Evolutionary conservation across 1,140 invertebrate genomes (phyloP), one percentile per base, ranked within the genome.

Genomic region (Catajapyx aquilonaris): DNA sequence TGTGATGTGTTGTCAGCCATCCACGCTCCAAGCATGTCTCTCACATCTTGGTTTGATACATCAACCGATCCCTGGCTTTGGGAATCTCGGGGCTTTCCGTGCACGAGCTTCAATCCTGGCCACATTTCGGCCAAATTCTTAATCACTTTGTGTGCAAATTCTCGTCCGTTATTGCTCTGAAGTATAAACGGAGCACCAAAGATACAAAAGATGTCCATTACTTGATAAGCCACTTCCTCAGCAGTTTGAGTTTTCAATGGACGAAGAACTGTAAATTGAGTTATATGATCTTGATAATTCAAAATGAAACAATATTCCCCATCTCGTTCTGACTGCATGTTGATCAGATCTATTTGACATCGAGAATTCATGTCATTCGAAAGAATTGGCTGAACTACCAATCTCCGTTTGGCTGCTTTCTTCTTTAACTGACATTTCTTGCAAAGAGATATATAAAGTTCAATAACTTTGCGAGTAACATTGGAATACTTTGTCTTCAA

Each of bases 301-400:
- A 65, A 41, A 36, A 64, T 52, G 42, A 54, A 63, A 42, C 54
- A 57, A 39, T 40, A 59, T 1, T 53, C 45, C 17, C 49, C 48
- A 51, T 62, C 59, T 28, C 48, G 41, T 32, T 54, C 45, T 20
- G 52, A 48, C 43, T 63, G 59, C 21, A 55, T 42, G 44, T 62
- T 56, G 30, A 64, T 63, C 4, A 65, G 41, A 45, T 64, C 60
- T 10, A 64, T 50, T 51, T 64, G 57, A 41, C 54, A 57, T n/a
- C n/a, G n/a, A n/a, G n/a, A n/a, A n/a, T n/a, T n/a, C n/a, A n/a
- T n/a, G n/a, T n/a, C n/a, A n/a, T n/a, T n/a, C n/a, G n/a, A n/a
- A n/a, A n/a, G n/a, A n/a, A n/a, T n/a, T n/a, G n/a, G n/a, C n/a
- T n/a, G n/a, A n/a, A n/a, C n/a, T n/a, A n/a, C n/a, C n/a, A n/a